phyloP scores from a whole-genome alignment of 2,113 vertebrate genomes.

The Odobenus rosmarus region DNA sequence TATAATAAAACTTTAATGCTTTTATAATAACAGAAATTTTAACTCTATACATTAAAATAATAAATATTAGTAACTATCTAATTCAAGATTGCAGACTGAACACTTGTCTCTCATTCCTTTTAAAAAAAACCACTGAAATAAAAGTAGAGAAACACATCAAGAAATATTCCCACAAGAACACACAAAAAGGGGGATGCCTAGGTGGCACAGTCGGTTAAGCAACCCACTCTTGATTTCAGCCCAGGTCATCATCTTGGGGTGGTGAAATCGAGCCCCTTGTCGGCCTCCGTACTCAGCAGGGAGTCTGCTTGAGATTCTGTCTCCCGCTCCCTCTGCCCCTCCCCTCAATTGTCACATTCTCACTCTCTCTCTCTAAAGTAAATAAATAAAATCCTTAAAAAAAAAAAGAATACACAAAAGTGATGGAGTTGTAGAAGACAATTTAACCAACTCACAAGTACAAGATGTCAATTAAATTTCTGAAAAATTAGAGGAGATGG shows the following conservation, averaged over 20 bases:
- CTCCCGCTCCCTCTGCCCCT: too few relatives aligned
- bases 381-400: too few relatives aligned
- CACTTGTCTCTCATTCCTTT: background rate
- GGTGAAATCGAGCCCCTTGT: too few relatives aligned
- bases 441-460: background rate
- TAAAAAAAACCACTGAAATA: background rate
- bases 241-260: too few relatives aligned
- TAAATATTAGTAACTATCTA: background rate
- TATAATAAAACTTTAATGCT: background rate
- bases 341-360: too few relatives aligned
- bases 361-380: too few relatives aligned
- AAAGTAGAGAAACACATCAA: background rate
- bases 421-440: background rate
- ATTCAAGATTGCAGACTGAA: background rate
- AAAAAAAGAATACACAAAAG: too few relatives aligned
- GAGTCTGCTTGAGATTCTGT: too few relatives aligned
- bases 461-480: background rate
- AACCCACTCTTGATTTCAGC: too few relatives aligned
- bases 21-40: background rate
- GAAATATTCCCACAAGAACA: background rate
- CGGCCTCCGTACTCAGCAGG: too few relatives aligned
- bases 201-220: too few relatives aligned
- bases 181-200: background rate
- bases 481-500: background rate
- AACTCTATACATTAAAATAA: background rate